Evolutionary conservation across 1,140 invertebrate genomes (phyloP), one percentile per base, ranked within the genome.

Genomic region (Drosophila sproati): DNA sequence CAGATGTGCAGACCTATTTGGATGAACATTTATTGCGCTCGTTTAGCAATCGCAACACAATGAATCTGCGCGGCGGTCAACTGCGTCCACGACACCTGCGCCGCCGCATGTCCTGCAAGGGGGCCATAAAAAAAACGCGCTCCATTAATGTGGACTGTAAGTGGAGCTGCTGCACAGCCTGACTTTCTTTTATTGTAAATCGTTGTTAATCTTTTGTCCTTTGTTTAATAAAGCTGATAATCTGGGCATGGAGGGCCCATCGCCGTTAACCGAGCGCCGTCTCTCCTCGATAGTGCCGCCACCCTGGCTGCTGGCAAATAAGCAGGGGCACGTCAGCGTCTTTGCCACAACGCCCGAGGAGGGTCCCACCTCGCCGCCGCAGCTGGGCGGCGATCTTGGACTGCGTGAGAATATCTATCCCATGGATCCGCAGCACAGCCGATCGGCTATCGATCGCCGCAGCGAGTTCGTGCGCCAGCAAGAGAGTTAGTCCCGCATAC

Each of bases 11-110:
- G 81, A 95, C 96, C 82, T 98, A 98, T 93, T 93, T 98, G 60
- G 97, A 98, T 83, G 96, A 97, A 87, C 96, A 98, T 82, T 89
- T 97, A n/a, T 93, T 96, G 82, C 96, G 96, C 77, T 95, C 96
- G 37, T 95, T 98, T 57, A 95, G 95, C 29, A 94, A 95, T 81
- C 96, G 96, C 81, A 94, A 94, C 28, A 95, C 94, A 67, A 93
- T 97, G 67, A 93, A 96, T 28, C 83, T 93, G n/a, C 93, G 94
- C 51, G 94, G 93, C 12, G 92, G 93, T 0, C 93, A 93, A n/a
- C 72, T 93, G 3, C 82, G 93, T 37, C 93, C 94, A n/a, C 93
- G 94, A 61, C 93, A 94, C 66, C 76, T 96, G 4, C 94, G 95
- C 45, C 93, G 96, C 12, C 95, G 94, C 91, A 96, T 97, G 95